phyloP scores from a whole-genome alignment of 1,140 invertebrate species.

The Nautilus pompilius region DNA sequence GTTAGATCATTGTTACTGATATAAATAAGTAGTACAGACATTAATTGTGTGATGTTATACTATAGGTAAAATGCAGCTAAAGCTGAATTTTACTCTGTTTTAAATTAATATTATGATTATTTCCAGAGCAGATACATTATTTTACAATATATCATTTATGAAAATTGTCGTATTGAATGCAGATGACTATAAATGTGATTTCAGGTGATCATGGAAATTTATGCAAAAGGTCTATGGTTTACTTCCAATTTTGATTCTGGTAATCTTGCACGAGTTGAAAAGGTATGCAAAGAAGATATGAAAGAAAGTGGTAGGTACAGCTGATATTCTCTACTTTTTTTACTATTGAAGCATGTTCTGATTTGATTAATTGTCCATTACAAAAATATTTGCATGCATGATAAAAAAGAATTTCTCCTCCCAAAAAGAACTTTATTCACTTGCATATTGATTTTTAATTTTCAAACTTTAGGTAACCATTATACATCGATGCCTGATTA shows the following conservation, averaged over 20 bases:
- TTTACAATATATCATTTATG: too few relatives aligned
- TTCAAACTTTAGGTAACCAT: slow-evolving; percentile 17
- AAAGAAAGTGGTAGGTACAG: slow-evolving; percentile 29
- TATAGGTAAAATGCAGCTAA: too few relatives aligned
- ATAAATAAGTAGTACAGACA: too few relatives aligned
- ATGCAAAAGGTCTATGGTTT: slow-evolving; percentile 45
- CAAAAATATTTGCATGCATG: not conserved
- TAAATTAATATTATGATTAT: too few relatives aligned
- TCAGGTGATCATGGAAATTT: slow-evolving; percentile 37
- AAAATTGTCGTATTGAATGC: too few relatives aligned
- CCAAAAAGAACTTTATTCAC: not conserved
- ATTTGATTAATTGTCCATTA: not conserved
- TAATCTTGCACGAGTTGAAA: slow-evolving; percentile 76
- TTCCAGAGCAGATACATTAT: too few relatives aligned
- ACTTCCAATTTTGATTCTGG: slow-evolving; percentile 75
- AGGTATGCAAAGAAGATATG: slow-evolving; percentile 43
- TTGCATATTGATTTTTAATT: not conserved
- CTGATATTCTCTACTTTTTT: not conserved
- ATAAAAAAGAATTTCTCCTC: not conserved
- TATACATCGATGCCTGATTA: slow-evolving; percentile 60
- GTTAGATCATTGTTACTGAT: too few relatives aligned
- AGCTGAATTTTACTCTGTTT: too few relatives aligned
- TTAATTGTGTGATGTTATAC: too few relatives aligned
- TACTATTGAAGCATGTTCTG: not conserved
- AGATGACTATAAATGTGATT: too few relatives aligned